Conservation (phyloP, 2,113 vertebrate genomes). For the Vimba vimba region DNA sequence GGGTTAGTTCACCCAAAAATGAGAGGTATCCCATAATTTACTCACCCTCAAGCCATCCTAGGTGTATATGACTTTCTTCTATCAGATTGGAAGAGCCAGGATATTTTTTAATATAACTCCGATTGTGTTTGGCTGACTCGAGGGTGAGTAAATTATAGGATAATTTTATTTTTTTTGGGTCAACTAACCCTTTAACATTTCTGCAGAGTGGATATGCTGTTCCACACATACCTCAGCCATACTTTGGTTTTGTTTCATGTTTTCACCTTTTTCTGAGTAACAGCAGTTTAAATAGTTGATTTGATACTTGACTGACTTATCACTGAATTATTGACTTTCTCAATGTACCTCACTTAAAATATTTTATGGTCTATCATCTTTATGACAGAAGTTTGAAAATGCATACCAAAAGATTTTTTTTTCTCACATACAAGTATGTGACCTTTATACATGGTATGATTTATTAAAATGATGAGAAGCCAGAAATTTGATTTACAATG, state of each 20-base stretch:
- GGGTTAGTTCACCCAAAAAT: no score
- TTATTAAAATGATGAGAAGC: background rate
- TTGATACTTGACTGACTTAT: background rate
- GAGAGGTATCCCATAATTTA: no score
- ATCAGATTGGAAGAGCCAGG: no score
- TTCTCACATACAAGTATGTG: background rate
- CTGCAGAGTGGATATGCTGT: background rate
- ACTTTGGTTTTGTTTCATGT: background rate
- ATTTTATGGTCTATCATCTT: background rate
- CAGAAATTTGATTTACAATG: conserved; percentile 61
- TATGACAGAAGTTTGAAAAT: background rate
- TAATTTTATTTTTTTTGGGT: no score
- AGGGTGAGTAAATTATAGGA: no score
- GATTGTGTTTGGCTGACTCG: no score
- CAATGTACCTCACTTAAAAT: background rate
- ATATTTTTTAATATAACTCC: no score
- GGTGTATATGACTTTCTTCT: no score
- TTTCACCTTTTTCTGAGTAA: conserved; percentile 64
- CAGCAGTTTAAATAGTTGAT: conserved; percentile 48
- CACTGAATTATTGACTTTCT: background rate
- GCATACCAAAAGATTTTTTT: background rate
- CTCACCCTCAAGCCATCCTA: no score
- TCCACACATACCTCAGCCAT: background rate
- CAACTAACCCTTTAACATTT: background rate
- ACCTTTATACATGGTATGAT: background rate